phyloP scores from a whole-genome alignment of 2,888 invertebrate species.

The Acronicta aceris region DNA sequence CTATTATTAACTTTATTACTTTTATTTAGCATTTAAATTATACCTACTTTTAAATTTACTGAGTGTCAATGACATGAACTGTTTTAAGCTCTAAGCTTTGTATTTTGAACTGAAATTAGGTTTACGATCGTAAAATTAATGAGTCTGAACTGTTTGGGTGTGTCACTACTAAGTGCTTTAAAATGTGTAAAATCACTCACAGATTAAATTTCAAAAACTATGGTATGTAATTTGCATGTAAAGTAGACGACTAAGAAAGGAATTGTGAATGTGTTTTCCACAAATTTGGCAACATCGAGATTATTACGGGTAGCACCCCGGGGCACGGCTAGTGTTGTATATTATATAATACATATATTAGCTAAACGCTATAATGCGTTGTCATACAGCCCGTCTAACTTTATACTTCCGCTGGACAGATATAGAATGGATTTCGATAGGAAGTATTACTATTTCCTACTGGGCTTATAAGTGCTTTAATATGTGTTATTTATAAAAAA shows the following conservation, averaged over 20 bases:
- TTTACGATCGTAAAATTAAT: background rate
- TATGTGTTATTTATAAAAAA: slow-evolving; percentile 43
- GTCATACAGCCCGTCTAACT: slow-evolving; percentile 18
- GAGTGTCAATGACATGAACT: background rate
- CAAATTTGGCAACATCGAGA: no score
- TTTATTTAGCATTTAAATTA: background rate
- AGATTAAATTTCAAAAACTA: no score
- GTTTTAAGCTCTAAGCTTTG: background rate
- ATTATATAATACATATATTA: background rate
- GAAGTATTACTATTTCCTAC: slow-evolving; percentile 71
- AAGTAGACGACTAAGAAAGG: no score
- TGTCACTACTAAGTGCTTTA: no score
- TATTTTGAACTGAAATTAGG: background rate
- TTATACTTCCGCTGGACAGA: slow-evolving; percentile 70
- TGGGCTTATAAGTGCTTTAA: slow-evolving; percentile 62
- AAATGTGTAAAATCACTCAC: no score
- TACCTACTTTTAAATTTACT: background rate
- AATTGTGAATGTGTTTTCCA: no score
- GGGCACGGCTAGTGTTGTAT: no score
- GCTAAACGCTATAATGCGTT: background rate
- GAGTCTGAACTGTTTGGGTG: background rate
- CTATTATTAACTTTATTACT: no score
- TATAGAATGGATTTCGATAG: slow-evolving; percentile 70
- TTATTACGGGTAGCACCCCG: no score
- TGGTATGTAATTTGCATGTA: no score